Percentiles rank a stretch among this genome's conserved stretches.
These are phyloP conservation scores for Mythimna impura DNA, from an alignment of 2,888 invertebrate species.

Conservation along the genomic window DNA sequence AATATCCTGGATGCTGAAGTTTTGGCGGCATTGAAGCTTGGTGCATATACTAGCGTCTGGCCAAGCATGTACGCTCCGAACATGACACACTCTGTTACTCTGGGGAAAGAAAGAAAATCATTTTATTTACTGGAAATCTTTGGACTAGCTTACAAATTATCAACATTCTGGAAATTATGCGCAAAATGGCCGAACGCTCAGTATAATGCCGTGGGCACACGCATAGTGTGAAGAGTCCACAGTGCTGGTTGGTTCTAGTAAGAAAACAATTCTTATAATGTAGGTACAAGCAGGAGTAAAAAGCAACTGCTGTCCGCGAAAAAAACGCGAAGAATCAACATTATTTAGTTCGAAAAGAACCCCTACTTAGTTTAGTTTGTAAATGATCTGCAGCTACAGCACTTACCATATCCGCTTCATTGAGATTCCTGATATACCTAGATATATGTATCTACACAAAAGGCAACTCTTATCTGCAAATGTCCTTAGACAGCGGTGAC, in stretches of 20 bases:
- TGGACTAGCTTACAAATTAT: too few species aligned
- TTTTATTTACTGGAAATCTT: too few species aligned
- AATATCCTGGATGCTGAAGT: conserved; percentile 80
- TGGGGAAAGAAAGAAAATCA: conserved; percentile 65
- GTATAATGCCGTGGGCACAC: too few species aligned
- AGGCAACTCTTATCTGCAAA: not conserved
- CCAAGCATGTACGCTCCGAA: conserved; percentile 95
- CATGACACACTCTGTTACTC: conserved; percentile 93
- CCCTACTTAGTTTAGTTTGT: too few species aligned
- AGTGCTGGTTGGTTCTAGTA: too few species aligned
- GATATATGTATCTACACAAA: not conserved
- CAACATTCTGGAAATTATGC: too few species aligned
- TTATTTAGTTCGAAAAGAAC: too few species aligned
- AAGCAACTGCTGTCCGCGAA: not conserved
- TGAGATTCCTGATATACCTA: not conserved
- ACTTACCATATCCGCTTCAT: not conserved
- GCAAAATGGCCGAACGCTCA: too few species aligned
- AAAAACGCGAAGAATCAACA: too few species aligned
- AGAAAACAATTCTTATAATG: not conserved
- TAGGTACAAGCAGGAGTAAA: not conserved
- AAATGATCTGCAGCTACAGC: too few species aligned
- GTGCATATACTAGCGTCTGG: conserved; percentile 93
- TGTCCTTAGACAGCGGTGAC: not conserved
- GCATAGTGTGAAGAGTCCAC: too few species aligned
- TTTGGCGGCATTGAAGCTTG: conserved; percentile 93